A percentile compares a stretch with the other conserved stretches of the same genome.
phyloP scores from a whole-genome alignment of 2,888 invertebrate species.

The Syrphus vitripennis region DNA sequence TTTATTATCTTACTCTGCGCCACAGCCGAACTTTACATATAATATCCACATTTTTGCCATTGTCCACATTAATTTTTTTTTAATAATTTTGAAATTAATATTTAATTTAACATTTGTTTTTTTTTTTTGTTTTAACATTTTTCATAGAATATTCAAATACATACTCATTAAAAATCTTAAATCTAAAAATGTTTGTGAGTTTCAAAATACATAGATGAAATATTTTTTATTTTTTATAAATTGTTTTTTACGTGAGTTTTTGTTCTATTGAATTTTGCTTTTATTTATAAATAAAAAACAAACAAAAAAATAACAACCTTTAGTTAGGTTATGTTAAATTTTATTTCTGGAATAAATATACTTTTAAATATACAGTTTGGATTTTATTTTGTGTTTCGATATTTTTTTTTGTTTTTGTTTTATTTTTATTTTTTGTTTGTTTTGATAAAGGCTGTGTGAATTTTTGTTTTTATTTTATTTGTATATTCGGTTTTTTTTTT shows the following conservation, averaged over 20 bases:
- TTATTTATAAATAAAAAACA: constrained; percentile 17
- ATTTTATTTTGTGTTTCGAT: neutral
- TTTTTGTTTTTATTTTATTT: constrained; percentile 30
- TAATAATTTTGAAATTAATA: constrained; percentile 22
- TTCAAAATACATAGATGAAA: constrained; percentile 8
- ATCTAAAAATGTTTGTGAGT: constrained; percentile 44
- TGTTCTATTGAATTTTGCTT: constrained; percentile 40
- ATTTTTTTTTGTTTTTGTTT: constrained; percentile 13
- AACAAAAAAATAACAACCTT: constrained; percentile 63
- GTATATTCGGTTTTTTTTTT: constrained; percentile 46
- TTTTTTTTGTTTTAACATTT: constrained; percentile 1
- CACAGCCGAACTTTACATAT: constrained; percentile 66
- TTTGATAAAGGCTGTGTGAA: constrained; percentile 60
- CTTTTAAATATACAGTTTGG: constrained; percentile 18
- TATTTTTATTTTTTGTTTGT: constrained; percentile 11
- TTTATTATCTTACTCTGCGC: constrained; percentile 66
- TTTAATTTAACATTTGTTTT: constrained; percentile 31
- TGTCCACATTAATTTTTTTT: neutral
- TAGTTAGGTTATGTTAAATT: constrained; percentile 18
- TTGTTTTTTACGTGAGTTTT: constrained; percentile 16
- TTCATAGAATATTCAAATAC: constrained; percentile 44
- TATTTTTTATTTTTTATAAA: constrained; percentile 4
- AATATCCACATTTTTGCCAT: constrained; percentile 54
- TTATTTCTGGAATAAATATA: constrained; percentile 10
- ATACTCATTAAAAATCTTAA: constrained; percentile 49